Percentiles rank a stretch among this genome's conserved stretches.
Conservation (phyloP, 2,797 vertebrate genomes). For the Gambusia yucatana region DNA sequence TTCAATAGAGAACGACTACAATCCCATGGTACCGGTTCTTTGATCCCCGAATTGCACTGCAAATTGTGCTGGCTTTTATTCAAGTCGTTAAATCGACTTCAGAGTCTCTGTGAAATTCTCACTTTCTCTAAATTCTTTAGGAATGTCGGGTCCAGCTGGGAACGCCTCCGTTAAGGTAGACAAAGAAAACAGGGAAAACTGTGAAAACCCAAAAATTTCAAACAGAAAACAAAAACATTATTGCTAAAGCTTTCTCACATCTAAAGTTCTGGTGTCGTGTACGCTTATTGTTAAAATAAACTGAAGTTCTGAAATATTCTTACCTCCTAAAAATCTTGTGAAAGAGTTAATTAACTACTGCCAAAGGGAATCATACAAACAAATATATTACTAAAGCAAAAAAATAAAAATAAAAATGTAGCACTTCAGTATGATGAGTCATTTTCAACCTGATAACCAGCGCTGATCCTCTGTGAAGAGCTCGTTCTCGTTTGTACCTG, state of each 20-base stretch:
- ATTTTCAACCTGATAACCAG: not conserved
- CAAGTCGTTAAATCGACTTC: not conserved
- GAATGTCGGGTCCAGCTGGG: not conserved
- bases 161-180: too few species aligned
- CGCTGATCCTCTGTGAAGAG: not conserved
- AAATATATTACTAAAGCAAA: not conserved
- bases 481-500: conserved; percentile 7
- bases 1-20: not conserved
- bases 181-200: not conserved
- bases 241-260: not conserved
- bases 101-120: conserved; percentile 1
- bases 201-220: not conserved
- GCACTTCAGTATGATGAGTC: not conserved
- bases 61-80: not conserved
- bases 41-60: not conserved
- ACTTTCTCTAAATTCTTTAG: not conserved
- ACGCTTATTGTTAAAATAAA: not conserved
- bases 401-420: not conserved
- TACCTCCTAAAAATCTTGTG: not conserved
- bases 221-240: not conserved
- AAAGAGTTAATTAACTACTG: not conserved
- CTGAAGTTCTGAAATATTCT: not conserved
- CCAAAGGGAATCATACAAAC: not conserved
- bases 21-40: not conserved
- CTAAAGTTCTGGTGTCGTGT: not conserved